Conservation (phyloP, 1,140 invertebrate species). For the Eueides isabella region DNA sequence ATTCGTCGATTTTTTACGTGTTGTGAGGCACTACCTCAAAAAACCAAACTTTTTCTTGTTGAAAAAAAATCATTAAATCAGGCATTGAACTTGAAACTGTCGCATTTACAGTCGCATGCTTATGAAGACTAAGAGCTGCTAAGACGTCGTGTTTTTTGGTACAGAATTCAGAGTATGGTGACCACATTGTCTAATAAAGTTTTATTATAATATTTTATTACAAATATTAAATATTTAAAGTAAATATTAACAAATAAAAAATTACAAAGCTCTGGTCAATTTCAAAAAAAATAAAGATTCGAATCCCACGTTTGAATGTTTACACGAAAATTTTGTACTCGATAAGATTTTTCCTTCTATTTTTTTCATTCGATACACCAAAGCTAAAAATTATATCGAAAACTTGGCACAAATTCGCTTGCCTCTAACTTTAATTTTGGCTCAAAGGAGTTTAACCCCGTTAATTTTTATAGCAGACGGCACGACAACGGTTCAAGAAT, state of each 20-base stretch:
- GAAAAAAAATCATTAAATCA: no score
- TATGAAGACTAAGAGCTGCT: no score
- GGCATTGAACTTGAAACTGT: no score
- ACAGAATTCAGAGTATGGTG: no score
- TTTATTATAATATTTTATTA: no score
- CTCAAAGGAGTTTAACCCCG: conserved; percentile 41
- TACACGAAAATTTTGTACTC: not conserved
- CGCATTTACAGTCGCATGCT: no score
- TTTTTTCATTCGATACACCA: not conserved
- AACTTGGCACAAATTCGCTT: conserved; percentile 37
- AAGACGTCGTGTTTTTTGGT: no score
- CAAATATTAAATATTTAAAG: not conserved
- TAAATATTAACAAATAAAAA: not conserved
- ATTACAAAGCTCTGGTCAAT: not conserved
- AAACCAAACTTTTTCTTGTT: no score
- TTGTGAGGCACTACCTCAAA: no score
- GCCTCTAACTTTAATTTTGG: conserved; percentile 39
- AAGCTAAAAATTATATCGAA: conserved; percentile 22
- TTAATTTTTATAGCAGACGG: conserved; percentile 43
- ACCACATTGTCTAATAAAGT: no score
- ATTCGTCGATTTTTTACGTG: no score
- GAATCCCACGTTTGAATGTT: not conserved
- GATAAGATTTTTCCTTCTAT: not conserved
- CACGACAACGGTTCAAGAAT: conserved; percentile 41
- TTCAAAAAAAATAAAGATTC: not conserved